Conservation (phyloP, 2,797 vertebrate genomes). For the Parauchenoglanis punctatus region DNA sequence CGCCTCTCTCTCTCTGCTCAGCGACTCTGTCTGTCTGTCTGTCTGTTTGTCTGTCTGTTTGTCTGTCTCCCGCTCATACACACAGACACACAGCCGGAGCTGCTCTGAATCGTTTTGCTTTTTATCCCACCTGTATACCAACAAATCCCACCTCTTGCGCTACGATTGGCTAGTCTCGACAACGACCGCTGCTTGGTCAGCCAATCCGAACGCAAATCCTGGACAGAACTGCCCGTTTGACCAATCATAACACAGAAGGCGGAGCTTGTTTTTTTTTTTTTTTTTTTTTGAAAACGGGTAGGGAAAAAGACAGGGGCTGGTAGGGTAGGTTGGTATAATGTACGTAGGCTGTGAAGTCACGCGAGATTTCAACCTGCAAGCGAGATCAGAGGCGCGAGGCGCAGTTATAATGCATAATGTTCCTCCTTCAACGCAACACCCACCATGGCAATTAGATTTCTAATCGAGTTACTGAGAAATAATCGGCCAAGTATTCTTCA, state of each 20-base stretch:
- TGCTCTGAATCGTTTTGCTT: background rate
- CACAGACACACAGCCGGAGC: background rate
- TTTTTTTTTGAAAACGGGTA: slow-evolving; percentile 1
- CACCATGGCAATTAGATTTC: background rate
- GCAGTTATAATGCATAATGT: background rate
- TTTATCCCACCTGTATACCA: slow-evolving; percentile 4
- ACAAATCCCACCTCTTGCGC: background rate
- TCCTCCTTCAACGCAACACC: background rate
- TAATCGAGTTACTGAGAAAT: background rate
- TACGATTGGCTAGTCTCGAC: background rate
- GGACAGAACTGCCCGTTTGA: background rate
- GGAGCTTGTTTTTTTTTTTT: background rate
- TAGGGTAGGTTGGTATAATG: slow-evolving; percentile 54
- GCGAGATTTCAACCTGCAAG: slow-evolving; percentile 68
- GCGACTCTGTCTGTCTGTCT: too few relatives aligned
- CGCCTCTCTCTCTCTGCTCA: slow-evolving; percentile 58
- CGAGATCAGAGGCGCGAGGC: slow-evolving; percentile 19
- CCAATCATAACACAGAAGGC: background rate
- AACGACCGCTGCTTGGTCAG: background rate
- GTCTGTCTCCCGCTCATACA: too few relatives aligned
- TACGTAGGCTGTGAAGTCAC: slow-evolving; percentile 61
- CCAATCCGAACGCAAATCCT: background rate
- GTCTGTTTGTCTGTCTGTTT: too few relatives aligned
- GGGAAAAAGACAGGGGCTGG: slow-evolving; percentile 47
- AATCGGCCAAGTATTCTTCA: background rate